phyloP scores from a whole-genome alignment of 2,888 invertebrate species.

The Tromatobia lineatoria region DNA sequence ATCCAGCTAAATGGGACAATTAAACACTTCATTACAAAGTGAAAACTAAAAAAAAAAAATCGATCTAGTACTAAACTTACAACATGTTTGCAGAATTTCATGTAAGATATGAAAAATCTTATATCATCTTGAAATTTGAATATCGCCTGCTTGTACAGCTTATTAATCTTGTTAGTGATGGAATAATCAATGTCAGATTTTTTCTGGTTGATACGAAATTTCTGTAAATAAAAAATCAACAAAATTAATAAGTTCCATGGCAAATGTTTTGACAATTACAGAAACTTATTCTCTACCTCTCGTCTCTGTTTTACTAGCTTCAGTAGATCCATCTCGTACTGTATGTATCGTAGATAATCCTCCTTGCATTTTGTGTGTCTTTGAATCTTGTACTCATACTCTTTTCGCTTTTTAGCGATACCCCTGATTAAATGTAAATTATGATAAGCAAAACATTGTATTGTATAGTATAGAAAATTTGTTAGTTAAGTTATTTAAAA shows the following conservation, averaged over 20 bases:
- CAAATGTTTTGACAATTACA: not conserved
- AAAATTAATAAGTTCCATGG: not conserved
- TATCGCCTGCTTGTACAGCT: constrained; percentile 90
- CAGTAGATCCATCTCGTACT: constrained; percentile 90
- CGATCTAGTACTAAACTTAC: too few species aligned
- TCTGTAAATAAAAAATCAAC: constrained; percentile 76
- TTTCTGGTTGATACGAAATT: constrained; percentile 87
- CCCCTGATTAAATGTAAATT: constrained; percentile 84
- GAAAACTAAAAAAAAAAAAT: too few species aligned
- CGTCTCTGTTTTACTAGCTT: constrained; percentile 89
- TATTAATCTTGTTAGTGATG: constrained; percentile 90
- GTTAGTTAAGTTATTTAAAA: too few species aligned
- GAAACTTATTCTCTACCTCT: constrained; percentile 81
- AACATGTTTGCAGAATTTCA: constrained; percentile 92
- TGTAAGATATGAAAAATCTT: constrained; percentile 91
- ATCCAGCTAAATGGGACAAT: too few species aligned
- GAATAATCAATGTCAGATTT: constrained; percentile 89
- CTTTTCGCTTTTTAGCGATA: constrained; percentile 90
- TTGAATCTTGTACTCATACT: constrained; percentile 91
- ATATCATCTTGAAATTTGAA: constrained; percentile 90
- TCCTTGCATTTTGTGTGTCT: constrained; percentile 89
- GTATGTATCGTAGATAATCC: constrained; percentile 90
- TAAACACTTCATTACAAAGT: too few species aligned
- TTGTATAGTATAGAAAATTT: not conserved
- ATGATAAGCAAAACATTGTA: not conserved